phyloP scores from a whole-genome alignment of 2,888 invertebrate species.

The Cerastis leucographa region DNA sequence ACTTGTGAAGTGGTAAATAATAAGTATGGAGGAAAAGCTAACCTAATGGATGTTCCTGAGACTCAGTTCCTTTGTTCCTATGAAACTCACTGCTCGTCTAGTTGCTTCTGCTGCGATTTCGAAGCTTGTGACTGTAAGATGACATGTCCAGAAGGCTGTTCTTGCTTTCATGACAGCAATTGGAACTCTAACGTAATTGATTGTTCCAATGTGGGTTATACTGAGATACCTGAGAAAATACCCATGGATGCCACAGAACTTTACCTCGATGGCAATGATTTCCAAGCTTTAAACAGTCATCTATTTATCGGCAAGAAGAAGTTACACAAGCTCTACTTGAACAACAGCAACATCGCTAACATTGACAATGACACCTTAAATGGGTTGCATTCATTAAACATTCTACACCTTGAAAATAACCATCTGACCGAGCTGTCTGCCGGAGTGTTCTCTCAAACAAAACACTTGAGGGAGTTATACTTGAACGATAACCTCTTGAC shows the following conservation, averaged over 20 bases:
- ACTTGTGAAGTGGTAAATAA: conserved; percentile 94
- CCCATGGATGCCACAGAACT: conserved; percentile 97
- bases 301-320: conserved; percentile 96
- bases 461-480: conserved; percentile 94
- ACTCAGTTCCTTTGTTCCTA: conserved; percentile 95
- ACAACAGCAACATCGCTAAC: conserved; percentile 93
- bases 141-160: conserved; percentile 96
- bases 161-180: conserved; percentile 95
- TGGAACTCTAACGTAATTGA: conserved; percentile 96
- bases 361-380: conserved; percentile 95
- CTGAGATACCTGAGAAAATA: conserved; percentile 93
- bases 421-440: conserved; percentile 93
- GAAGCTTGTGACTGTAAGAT: conserved; percentile 97
- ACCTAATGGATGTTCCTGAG: conserved; percentile 92
- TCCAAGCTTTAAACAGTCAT: conserved; percentile 94
- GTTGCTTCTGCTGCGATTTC: conserved; percentile 97
- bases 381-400: conserved; percentile 93
- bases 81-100: conserved; percentile 95
- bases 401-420: conserved; percentile 95
- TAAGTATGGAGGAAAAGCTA: conserved; percentile 92
- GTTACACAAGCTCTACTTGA: conserved; percentile 94
- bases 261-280: conserved; percentile 95
- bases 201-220: conserved; percentile 94
- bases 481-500: conserved; percentile 94
- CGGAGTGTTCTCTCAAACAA: conserved; percentile 95